Evolutionary conservation across 2,797 vertebrate species (phyloP).

Genomic region (Morus bassanus): DNA sequence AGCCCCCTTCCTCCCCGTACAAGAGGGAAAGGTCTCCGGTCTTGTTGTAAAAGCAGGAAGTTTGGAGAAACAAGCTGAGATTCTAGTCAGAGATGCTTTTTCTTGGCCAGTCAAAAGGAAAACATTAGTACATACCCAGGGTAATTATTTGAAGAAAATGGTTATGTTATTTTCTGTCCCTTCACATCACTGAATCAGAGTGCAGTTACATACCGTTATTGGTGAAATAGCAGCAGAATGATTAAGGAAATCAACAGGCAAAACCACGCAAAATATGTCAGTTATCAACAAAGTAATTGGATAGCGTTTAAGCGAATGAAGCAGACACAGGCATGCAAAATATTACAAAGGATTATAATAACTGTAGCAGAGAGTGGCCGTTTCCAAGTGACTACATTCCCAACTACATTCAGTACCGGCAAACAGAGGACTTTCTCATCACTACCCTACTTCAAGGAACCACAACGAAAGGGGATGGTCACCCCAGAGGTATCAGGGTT

Average conservation of each 20-base stretch:
- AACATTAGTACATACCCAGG: not conserved
- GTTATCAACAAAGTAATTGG: conserved; percentile 50
- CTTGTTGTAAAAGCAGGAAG: not conserved
- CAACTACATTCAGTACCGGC: not conserved
- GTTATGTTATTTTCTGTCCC: not conserved
- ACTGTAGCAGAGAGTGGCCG: not conserved
- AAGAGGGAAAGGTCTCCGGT: not conserved
- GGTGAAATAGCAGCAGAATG: conserved; percentile 4
- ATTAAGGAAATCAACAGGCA: conserved; percentile 21
- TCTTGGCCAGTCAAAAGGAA: not conserved
- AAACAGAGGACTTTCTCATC: not conserved
- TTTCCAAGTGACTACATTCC: conserved; percentile 30
- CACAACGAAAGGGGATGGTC: fast-evolving
- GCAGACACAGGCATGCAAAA: conserved; percentile 26
- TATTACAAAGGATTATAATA: conserved; percentile 30
- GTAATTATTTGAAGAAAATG: not conserved
- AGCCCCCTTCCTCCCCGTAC: not conserved
- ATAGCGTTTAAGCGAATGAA: not conserved
- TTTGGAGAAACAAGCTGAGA: not conserved
- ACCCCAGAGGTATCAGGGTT: not conserved
- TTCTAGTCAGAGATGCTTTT: conserved; percentile 17
- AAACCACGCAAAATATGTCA: conserved; percentile 19
- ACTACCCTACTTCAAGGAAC: not conserved
- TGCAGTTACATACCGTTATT: not conserved
- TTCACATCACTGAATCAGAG: not conserved